A percentile compares a stretch with the other conserved stretches of the same genome.
Conservation (phyloP, 1,140 invertebrate species). For the Dryas iulia region DNA sequence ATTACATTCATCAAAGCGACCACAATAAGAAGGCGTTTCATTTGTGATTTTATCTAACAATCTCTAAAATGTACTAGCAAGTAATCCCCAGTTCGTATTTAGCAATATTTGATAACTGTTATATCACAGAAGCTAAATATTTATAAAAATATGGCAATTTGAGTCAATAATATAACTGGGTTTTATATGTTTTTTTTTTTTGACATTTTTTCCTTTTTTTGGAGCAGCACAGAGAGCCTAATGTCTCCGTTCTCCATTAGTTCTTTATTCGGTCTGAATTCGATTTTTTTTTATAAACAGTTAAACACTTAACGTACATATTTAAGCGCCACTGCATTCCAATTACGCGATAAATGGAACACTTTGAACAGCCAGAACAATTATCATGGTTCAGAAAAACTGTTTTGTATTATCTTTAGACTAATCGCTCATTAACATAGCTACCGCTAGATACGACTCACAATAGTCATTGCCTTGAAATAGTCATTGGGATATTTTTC, state of each 20-base stretch:
- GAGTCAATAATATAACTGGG: too few relatives aligned
- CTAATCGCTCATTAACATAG: conserved; percentile 11
- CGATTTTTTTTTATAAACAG: too few relatives aligned
- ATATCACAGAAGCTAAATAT: background rate
- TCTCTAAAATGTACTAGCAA: too few relatives aligned
- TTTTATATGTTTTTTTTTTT: too few relatives aligned
- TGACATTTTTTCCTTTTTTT: too few relatives aligned
- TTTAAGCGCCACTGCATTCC: conserved; percentile 33
- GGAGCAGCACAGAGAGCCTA: too few relatives aligned
- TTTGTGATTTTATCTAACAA: background rate
- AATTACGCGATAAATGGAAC: conserved; percentile 30
- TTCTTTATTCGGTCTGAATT: too few relatives aligned
- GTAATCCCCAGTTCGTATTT: background rate
- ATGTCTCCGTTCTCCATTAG: too few relatives aligned
- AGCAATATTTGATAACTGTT: background rate
- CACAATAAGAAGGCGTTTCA: background rate
- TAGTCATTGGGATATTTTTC: background rate
- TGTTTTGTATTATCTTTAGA: conserved; percentile 29
- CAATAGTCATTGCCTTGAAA: background rate
- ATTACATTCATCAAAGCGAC: background rate
- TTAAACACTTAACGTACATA: too few relatives aligned
- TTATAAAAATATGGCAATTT: background rate
- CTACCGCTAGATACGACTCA: conserved; percentile 2
- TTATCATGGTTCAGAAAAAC: conserved; percentile 40
- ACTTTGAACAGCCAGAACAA: conserved; percentile 34